Conservation (phyloP, 2,888 invertebrate species). For the Pterobdella sp. region DNA sequence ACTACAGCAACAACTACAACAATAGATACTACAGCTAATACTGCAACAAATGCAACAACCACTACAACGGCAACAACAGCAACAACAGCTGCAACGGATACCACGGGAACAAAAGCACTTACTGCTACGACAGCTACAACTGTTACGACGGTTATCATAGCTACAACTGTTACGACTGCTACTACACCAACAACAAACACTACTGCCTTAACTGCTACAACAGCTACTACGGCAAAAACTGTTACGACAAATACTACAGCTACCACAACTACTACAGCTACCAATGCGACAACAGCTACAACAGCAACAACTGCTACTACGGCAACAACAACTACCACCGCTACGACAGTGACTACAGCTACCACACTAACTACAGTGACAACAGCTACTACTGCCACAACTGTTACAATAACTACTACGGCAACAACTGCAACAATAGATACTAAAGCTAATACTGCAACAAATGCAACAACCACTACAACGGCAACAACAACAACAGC, state of each 20-base stretch:
- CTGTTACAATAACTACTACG: not conserved
- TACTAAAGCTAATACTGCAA: not conserved
- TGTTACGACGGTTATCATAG: constrained; percentile 4
- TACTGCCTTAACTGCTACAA: not conserved
- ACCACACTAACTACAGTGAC: not conserved
- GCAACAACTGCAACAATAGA: not conserved
- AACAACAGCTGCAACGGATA: not conserved
- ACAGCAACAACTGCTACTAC: not conserved
- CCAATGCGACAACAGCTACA: not conserved
- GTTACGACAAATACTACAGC: not conserved
- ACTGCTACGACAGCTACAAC: not conserved
- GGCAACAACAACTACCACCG: not conserved
- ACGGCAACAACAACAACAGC: not conserved
- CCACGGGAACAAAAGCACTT: not conserved
- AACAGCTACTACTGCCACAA: not conserved
- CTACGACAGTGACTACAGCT: constrained; percentile 9
- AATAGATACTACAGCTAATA: not conserved
- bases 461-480: not conserved
- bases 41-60: not conserved
- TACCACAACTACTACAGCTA: not conserved
- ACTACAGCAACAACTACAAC: constrained; percentile 11
- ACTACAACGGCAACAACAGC: not conserved
- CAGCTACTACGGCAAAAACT: not conserved
- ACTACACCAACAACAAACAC: not conserved
- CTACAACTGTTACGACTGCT: not conserved